Evolutionary conservation across 2,113 vertebrate genomes (phyloP).

Genomic region (Crotalus tigris): DNA sequence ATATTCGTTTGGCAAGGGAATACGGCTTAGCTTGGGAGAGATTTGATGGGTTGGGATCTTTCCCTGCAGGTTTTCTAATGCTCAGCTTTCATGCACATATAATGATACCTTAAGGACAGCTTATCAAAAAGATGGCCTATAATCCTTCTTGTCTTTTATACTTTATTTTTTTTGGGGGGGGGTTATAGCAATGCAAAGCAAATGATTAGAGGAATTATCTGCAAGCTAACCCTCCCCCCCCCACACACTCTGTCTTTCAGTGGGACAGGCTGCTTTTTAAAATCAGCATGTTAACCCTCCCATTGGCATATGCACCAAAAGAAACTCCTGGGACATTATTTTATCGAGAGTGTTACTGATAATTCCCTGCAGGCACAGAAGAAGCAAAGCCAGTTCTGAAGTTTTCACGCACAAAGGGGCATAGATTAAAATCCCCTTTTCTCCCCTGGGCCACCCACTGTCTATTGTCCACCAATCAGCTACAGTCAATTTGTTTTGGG

Average conservation of each 20-base stretch:
- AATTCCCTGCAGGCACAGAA: background rate
- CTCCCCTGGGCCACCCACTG: background rate
- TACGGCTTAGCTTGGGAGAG: slow-evolving; percentile 1
- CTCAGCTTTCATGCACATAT: slow-evolving; percentile 28
- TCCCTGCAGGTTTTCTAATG: slow-evolving; percentile 26
- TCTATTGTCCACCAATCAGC: background rate
- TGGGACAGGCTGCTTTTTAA: background rate
- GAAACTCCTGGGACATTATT: background rate
- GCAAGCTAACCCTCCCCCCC: background rate
- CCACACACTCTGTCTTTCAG: background rate
- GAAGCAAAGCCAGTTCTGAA: background rate
- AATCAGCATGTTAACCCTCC: background rate
- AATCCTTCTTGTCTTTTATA: slow-evolving; percentile 35
- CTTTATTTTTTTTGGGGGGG: background rate
- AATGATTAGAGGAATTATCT: background rate
- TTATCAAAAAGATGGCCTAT: background rate
- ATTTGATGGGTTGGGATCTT: slow-evolving; percentile 5
- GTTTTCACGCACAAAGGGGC: background rate
- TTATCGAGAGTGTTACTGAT: background rate
- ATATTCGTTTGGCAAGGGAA: slow-evolving; percentile 28
- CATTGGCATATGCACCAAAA: background rate
- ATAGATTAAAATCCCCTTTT: background rate
- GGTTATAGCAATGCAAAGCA: background rate
- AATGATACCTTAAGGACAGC: slow-evolving; percentile 39
- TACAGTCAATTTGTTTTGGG: background rate